Evolutionary conservation across 2,797 vertebrate species (phyloP).

Genomic region (Buphagus erythrorhynchus): DNA sequence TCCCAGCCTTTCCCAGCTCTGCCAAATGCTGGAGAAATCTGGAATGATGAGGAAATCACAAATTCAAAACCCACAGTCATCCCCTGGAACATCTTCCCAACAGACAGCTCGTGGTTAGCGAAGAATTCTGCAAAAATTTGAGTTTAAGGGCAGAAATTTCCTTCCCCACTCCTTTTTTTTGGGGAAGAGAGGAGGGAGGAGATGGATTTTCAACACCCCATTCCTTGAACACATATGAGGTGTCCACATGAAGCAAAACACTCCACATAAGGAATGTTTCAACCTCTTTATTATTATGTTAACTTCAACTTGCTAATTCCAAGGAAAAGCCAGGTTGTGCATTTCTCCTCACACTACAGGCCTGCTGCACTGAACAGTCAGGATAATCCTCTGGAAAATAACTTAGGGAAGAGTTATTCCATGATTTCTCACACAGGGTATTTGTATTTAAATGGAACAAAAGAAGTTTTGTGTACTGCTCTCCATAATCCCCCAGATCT

Average conservation of each 20-base stretch:
- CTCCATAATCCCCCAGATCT: background rate
- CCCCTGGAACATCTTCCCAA: background rate
- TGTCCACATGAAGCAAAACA: rapidly evolving
- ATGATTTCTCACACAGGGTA: rapidly evolving
- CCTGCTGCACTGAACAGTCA: background rate
- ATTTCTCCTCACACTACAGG: background rate
- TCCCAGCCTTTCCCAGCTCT: background rate
- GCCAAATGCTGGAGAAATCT: background rate
- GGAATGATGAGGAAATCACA: background rate
- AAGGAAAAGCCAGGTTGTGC: background rate
- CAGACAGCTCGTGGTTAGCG: background rate
- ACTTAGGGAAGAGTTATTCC: background rate
- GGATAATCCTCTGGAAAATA: background rate
- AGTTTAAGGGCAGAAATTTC: background rate
- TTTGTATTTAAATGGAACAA: background rate
- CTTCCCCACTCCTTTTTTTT: background rate
- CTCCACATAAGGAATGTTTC: background rate
- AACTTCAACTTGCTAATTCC: background rate
- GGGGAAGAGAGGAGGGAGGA: background rate
- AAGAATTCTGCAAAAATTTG: background rate
- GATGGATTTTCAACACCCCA: background rate
- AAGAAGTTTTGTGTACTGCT: background rate
- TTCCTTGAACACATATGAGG: rapidly evolving
- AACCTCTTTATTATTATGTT: background rate
- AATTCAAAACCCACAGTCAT: background rate